These are phyloP conservation scores for Novumbra hubbsi DNA, from an alignment of 2,797 vertebrate species.

Conservation along the genomic window DNA sequence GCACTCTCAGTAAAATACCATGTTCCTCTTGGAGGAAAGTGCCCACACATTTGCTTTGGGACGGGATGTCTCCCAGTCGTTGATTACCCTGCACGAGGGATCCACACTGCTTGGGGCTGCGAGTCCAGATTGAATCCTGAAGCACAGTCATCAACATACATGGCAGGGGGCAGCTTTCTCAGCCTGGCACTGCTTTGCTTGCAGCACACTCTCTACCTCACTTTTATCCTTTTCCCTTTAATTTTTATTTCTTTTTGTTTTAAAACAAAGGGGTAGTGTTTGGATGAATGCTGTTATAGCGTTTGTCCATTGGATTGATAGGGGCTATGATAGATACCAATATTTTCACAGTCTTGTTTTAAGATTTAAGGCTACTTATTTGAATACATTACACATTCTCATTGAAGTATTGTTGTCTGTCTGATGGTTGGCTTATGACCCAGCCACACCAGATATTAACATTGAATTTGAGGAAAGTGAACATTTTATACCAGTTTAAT, in stretches of 20 bases:
- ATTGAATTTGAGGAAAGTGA: not conserved
- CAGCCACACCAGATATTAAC: not conserved
- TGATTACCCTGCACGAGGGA: slow-evolving; percentile 76
- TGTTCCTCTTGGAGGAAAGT: slow-evolving; percentile 59
- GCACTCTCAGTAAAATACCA: slow-evolving; percentile 24
- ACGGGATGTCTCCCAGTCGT: slow-evolving; percentile 70
- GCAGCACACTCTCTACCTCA: slow-evolving; percentile 53
- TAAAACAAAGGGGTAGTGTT: slow-evolving; percentile 43
- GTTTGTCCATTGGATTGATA: slow-evolving; percentile 26
- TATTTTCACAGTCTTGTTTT: slow-evolving; percentile 6
- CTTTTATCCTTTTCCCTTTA: slow-evolving; percentile 57
- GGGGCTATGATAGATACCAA: slow-evolving; percentile 17
- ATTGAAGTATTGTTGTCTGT: not conserved
- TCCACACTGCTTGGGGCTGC: slow-evolving; percentile 69
- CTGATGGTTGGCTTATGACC: not conserved
- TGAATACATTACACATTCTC: slow-evolving; percentile 11
- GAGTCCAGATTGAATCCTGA: slow-evolving; percentile 77
- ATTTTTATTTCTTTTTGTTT: slow-evolving; percentile 39
- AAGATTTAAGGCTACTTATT: slow-evolving; percentile 4
- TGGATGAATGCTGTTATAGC: slow-evolving; percentile 39
- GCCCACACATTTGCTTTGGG: slow-evolving; percentile 77
- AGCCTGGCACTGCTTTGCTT: slow-evolving; percentile 61
- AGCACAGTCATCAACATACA: slow-evolving; percentile 80
- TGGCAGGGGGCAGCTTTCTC: slow-evolving; percentile 80
- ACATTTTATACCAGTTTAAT: not conserved